Conservation (phyloP, 1,140 invertebrate genomes). For the Diorhabda sublineata region DNA sequence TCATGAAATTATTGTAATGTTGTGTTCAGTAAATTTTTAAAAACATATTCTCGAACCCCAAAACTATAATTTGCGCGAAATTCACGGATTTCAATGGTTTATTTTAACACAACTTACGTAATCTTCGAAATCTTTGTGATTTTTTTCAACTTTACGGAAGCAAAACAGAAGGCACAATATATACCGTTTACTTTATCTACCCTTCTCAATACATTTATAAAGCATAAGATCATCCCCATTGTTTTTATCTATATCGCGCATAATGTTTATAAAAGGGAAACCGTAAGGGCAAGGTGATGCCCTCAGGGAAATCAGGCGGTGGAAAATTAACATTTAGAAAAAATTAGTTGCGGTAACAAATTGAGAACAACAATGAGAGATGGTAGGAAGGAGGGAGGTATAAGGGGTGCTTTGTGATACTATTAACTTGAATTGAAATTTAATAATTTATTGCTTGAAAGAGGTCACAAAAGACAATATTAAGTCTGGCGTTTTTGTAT, state of each 20-base stretch:
- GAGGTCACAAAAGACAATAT: constrained; percentile 5
- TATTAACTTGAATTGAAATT: constrained; percentile 9
- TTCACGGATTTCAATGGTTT: too few species aligned
- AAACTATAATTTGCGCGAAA: too few species aligned
- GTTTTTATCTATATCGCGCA: constrained; percentile 17
- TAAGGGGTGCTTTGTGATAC: background rate
- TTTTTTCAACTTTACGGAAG: background rate
- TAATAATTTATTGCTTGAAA: constrained; percentile 10
- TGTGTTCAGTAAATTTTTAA: too few species aligned
- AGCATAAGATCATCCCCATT: constrained; percentile 14
- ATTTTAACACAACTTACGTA: too few species aligned
- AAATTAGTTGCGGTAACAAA: constrained; percentile 13
- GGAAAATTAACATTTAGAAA: constrained; percentile 18
- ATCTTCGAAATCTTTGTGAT: too few species aligned
- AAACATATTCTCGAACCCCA: too few species aligned
- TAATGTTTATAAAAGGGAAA: constrained; percentile 11
- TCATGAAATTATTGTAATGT: too few species aligned
- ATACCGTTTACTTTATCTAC: constrained; percentile 10
- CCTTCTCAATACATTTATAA: constrained; percentile 14
- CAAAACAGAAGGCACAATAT: background rate
- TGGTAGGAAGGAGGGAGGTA: background rate
- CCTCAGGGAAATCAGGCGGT: constrained; percentile 14
- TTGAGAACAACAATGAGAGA: constrained; percentile 1
- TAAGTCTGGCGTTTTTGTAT: background rate
- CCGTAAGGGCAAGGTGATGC: constrained; percentile 11